Base-by-base conservation (phyloP, 1,140 invertebrate genomes). In the Procambarus virginalis region DNA sequence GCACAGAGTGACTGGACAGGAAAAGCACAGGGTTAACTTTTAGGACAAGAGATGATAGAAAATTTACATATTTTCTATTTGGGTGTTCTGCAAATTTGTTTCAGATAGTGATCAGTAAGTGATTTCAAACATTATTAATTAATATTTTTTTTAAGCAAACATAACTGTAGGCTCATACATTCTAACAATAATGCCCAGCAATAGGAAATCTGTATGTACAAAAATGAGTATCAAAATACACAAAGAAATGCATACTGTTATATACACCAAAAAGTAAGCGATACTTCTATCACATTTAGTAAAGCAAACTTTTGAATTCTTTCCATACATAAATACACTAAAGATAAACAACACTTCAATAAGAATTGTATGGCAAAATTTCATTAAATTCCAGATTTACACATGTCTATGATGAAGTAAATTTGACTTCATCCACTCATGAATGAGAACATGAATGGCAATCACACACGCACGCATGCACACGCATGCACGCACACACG, bases 1-100 rank as follows among this genome's bases (percentile, higher is more conserved):
- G 78, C 78, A 80, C 77, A 78, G 20, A 80, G 78, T 80, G 78
- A 80, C 78, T 80, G 78, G 78, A 80, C 78, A 80, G 49, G n/a
- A 80, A 51, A 55, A 80, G 55, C n/a, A 79, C 17, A 80, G 22
- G 45, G 14, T n/a, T 22, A 58, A 58, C 78, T 58, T 80, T 20
- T 51, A n/a, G 58, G 34, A 55, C 2, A 73, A 34, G 10, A 17
- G 51, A 17, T 68, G 20, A 9, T 55, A 10, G 20, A 73, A 73
- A 73, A 73, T 73, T 2, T 73, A 73, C 6, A 73, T 20, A 22
- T 2, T 64, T 20, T 17, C 20, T 20, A 17, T 17, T 64, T 17
- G 4, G 12, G 60, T 64, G 17, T 20, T 64, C 4, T 64, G 20
- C 60, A 64, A 64, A 64, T 17, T 64, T 20, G 20, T 64, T 64